Evolutionary conservation across 1,140 invertebrate genomes (phyloP).

Genomic region (Drosophila santomea): DNA sequence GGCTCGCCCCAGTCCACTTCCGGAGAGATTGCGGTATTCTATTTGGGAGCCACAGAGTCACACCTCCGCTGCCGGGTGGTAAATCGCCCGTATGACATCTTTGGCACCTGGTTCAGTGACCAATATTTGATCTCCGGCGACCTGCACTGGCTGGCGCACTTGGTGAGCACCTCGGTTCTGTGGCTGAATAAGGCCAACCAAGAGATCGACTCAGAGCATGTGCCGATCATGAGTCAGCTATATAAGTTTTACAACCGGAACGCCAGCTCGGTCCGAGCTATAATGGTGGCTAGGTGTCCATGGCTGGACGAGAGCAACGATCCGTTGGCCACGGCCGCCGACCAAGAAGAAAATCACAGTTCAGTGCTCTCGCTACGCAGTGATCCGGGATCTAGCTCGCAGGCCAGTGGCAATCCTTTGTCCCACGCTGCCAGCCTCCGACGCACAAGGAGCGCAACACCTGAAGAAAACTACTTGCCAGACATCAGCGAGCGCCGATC

Average conservation of each 20-base stretch:
- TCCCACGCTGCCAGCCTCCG: conserved; percentile 64
- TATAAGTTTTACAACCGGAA: conserved; percentile 94
- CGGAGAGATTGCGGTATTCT: conserved; percentile 95
- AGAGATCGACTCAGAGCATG: conserved; percentile 91
- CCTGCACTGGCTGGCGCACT: conserved; percentile 91
- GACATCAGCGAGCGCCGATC: conserved; percentile 65
- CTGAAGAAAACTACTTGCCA: conserved; percentile 66
- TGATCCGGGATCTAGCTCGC: conserved; percentile 26
- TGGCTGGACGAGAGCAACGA: conserved; percentile 80
- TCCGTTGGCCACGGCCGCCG: conserved; percentile 34
- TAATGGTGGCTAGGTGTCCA: conserved; percentile 84
- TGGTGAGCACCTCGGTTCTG: conserved; percentile 91
- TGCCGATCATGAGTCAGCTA: conserved; percentile 91
- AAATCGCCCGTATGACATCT: conserved; percentile 95
- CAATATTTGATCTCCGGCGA: conserved; percentile 93
- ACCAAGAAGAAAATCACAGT: not conserved
- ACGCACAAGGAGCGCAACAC: conserved; percentile 53
- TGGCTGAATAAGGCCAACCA: conserved; percentile 95
- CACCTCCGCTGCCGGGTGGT: conserved; percentile 91
- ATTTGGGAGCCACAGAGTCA: conserved; percentile 88
- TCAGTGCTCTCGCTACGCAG: not conserved
- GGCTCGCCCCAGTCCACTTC: conserved; percentile 91
- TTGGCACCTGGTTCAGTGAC: conserved; percentile 95
- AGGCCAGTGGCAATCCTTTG: conserved; percentile 60
- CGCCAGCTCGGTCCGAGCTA: conserved; percentile 88